phyloP scores from a whole-genome alignment of 2,797 vertebrate species.

The Leucoraja ocellata region DNA sequence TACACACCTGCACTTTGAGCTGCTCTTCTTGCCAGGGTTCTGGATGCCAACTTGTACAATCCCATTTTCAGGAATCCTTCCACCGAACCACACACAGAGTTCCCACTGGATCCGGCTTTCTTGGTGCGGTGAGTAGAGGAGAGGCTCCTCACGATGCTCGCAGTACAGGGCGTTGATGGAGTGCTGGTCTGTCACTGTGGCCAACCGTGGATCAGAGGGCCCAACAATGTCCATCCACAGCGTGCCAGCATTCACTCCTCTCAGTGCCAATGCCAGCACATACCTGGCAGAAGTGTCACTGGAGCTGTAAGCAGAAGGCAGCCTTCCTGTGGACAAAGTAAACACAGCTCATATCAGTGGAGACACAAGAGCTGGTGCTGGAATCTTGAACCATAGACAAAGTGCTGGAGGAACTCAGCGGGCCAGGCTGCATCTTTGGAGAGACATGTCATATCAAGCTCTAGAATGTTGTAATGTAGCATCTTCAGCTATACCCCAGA shows the following conservation, averaged over 20 bases:
- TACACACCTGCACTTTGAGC: slow-evolving; percentile 24
- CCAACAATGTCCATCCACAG: slow-evolving; percentile 50
- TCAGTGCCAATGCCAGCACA: slow-evolving; percentile 52
- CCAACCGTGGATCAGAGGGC: slow-evolving; percentile 46
- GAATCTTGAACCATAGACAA: background rate
- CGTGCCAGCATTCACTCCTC: slow-evolving; percentile 51
- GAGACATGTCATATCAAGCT: too few relatives aligned
- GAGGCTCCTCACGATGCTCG: slow-evolving; percentile 41
- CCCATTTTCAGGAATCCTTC: slow-evolving; percentile 47
- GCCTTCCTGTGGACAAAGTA: slow-evolving; percentile 46
- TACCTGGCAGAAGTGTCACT: slow-evolving; percentile 41
- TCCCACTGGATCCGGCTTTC: slow-evolving; percentile 48
- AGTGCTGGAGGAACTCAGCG: background rate
- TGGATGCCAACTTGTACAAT: slow-evolving; percentile 25
- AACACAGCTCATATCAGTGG: background rate
- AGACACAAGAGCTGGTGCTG: background rate
- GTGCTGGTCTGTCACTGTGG: slow-evolving; percentile 40
- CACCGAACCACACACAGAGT: slow-evolving; percentile 65
- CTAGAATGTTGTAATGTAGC: too few relatives aligned
- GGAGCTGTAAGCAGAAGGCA: slow-evolving; percentile 42
- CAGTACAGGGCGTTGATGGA: slow-evolving; percentile 44
- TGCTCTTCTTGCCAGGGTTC: background rate
- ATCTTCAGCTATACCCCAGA: too few relatives aligned
- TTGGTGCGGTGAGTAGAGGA: slow-evolving; percentile 44
- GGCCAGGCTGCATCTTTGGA: too few relatives aligned